Evolutionary conservation across 2,797 vertebrate species (phyloP).

Genomic region (Tangara arthus): DNA sequence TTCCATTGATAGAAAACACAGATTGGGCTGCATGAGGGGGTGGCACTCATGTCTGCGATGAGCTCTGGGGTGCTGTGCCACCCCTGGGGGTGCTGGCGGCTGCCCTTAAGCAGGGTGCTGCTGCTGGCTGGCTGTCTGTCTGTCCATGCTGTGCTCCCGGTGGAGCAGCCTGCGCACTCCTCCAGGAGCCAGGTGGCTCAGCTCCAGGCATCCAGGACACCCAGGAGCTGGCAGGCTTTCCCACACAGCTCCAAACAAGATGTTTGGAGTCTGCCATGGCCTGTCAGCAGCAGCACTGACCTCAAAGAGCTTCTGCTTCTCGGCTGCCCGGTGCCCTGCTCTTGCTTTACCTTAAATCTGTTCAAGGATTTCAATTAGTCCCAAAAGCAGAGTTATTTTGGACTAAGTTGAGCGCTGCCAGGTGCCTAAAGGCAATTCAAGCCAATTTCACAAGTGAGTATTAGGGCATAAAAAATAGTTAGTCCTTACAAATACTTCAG

Average conservation of each 20-base stretch:
- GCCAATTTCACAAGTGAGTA: not conserved
- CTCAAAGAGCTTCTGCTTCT: not conserved
- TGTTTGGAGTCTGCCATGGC: not conserved
- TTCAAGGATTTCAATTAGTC: not conserved
- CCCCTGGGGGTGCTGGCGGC: not conserved
- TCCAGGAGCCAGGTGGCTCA: not conserved
- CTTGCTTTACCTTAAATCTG: not conserved
- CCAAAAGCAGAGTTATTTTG: not conserved
- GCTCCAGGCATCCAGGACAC: not conserved
- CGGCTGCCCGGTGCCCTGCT: fast-evolving
- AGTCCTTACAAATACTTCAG: not conserved
- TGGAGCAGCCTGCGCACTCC: fast-evolving
- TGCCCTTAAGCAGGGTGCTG: not conserved
- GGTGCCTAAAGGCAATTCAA: not conserved
- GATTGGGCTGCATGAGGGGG: fast-evolving
- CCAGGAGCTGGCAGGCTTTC: not conserved
- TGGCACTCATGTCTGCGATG: no score
- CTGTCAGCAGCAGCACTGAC: not conserved
- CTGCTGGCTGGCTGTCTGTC: not conserved
- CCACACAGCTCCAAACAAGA: not conserved
- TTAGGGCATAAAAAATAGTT: not conserved
- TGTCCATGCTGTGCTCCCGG: fast-evolving
- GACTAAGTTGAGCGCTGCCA: not conserved
- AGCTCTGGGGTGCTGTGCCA: not conserved
- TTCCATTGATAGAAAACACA: fast-evolving